Evolutionary conservation across 2,797 vertebrate genomes (phyloP).

Genomic region (Pteropus rufus): DNA sequence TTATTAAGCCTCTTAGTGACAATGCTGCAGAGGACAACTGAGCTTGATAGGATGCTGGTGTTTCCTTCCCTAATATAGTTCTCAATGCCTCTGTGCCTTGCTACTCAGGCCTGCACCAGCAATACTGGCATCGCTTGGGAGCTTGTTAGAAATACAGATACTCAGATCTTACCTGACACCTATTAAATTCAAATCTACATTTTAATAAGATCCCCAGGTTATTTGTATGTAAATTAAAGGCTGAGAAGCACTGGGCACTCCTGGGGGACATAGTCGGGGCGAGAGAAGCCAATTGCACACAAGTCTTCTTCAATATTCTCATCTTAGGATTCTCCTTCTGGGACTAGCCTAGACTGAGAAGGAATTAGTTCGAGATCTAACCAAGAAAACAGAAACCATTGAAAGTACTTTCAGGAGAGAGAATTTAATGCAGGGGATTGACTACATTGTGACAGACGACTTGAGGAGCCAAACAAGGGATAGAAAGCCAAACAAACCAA

Average conservation of each 20-base stretch:
- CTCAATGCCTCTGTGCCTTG: background rate
- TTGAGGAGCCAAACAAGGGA: background rate
- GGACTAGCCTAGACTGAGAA: background rate
- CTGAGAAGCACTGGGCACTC: background rate
- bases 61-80: background rate
- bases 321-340: background rate
- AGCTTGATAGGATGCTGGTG: too few relatives aligned
- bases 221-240: background rate
- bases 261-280: background rate
- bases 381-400: background rate
- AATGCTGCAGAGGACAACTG: background rate
- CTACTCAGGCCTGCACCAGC: background rate
- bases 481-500: background rate
- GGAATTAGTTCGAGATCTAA: background rate
- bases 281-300: rapidly evolving
- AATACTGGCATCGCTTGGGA: background rate
- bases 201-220: background rate
- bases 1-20: background rate
- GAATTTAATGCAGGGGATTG: background rate
- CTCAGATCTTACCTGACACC: background rate
- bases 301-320: background rate
- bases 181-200: background rate
- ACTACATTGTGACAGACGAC: background rate
- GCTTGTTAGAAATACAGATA: background rate
- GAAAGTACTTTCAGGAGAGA: background rate